Evolutionary conservation across 2,797 vertebrate species (phyloP), one percentile per base, ranked within the genome.

Genomic region (Sebastes matsubarae): DNA sequence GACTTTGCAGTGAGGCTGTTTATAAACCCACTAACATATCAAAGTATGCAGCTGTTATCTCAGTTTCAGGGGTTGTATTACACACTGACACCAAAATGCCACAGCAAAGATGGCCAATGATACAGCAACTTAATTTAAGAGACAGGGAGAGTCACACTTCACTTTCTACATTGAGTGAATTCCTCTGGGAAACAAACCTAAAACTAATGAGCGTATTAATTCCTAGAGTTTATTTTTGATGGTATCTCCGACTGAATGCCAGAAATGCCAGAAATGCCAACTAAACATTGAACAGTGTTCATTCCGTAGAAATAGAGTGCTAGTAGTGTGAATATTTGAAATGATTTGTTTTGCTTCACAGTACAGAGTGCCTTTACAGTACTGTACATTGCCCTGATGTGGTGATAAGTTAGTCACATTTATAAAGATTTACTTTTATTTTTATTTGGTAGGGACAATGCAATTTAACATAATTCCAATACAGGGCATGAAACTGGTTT

Each of bases 221-320:
- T 74, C n/a, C 25, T 32, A 13, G 9, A 36, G 46, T 61, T 77
- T 57, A 18, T 55, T 14, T 36, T 59, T 65, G 6, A 18, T 14
- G 16, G 18, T 22, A 30, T 71, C 16, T 64, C 7, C 10, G n/a
- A 63, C 27, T 38, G 9, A 24, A 54, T 59, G 14, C 29, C 38
- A 46, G 42, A 46, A 24, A 54, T 59, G 14, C 29, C 38, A 46
- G 42, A 46, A 46, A 42, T 24, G 34, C 12, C 18, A 79, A 67
- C 4, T 67, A 77, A 58, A 74, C 2, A 36, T 7, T 72, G 70
- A 68, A 73, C 14, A 38, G 24, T 73, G 29, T 77, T 83, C 70
- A 88, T 83, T 85, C 82, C 82, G 1, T 71, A 73, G 46, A 68
- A 52, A 54, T 30, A 79, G 9, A 16, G 29, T 14, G 36, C 10